phyloP scores from a whole-genome alignment of 2,888 invertebrate species.

The Metalampra italica region DNA sequence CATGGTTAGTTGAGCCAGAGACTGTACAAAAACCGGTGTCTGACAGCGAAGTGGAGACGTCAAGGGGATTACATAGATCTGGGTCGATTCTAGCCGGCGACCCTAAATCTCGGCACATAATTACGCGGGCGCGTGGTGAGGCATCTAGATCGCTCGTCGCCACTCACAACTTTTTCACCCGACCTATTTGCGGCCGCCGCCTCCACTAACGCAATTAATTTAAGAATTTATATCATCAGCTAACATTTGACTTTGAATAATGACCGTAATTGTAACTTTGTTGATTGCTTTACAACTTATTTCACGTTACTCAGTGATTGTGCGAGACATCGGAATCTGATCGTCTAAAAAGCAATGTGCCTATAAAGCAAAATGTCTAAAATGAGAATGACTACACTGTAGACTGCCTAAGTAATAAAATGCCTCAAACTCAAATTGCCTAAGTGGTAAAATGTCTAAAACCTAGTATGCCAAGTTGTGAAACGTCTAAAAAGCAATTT shows the following conservation, averaged over 20 bases:
- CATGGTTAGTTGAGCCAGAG: not conserved
- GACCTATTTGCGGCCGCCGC: constrained; percentile 22
- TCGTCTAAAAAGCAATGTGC: too few species aligned
- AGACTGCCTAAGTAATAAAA: too few species aligned
- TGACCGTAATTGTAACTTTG: not conserved
- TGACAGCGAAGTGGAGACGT: constrained; percentile 27
- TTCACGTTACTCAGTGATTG: too few species aligned
- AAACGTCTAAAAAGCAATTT: too few species aligned
- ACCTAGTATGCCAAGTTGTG: too few species aligned
- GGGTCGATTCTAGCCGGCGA: constrained; percentile 46
- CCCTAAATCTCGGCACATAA: constrained; percentile 57
- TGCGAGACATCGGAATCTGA: too few species aligned
- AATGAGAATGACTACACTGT: too few species aligned
- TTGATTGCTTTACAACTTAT: not conserved
- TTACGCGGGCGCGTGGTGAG: constrained; percentile 40
- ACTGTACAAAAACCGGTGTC: constrained; percentile 34
- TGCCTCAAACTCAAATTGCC: too few species aligned
- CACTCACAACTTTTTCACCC: constrained; percentile 48
- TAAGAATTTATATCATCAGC: constrained; percentile 13
- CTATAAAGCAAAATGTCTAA: too few species aligned
- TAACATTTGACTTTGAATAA: constrained; percentile 11
- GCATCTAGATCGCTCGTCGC: constrained; percentile 38
- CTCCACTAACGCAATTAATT: constrained; percentile 18
- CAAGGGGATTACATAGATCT: constrained; percentile 49
- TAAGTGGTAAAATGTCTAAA: too few species aligned